phyloP scores from a whole-genome alignment of 2,888 invertebrate genomes.

The Theretra japonica region DNA sequence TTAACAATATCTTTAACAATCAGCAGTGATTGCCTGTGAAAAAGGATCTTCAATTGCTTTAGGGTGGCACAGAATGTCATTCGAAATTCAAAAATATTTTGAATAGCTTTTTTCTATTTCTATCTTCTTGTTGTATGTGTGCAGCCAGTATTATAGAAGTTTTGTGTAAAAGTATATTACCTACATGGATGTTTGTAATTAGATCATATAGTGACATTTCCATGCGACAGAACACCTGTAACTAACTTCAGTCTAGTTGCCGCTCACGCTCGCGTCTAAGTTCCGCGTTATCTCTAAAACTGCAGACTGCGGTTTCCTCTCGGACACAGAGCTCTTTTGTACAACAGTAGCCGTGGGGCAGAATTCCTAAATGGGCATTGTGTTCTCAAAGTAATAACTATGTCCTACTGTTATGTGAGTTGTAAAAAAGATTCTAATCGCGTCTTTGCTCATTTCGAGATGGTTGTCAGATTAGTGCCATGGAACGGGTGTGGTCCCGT shows the following conservation, averaged over 20 bases:
- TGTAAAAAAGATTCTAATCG: neutral
- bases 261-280: neutral
- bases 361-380: slow-evolving; percentile 17
- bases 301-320: slow-evolving; percentile 12
- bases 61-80: no score
- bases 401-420: neutral
- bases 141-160: no score
- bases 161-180: no score
- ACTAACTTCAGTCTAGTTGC: neutral
- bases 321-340: slow-evolving; percentile 15
- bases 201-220: neutral
- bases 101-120: no score
- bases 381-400: neutral
- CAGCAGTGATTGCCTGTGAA: no score
- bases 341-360: slow-evolving; percentile 6
- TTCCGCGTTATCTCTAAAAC: neutral
- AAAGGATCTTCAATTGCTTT: no score
- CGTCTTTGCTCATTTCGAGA: neutral
- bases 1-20: no score
- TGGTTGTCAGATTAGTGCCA: no score
- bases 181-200: no score
- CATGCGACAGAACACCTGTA: neutral
- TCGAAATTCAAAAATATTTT: no score
- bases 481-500: no score
- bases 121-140: no score